Evolutionary conservation across 1,140 invertebrate species (phyloP).

Genomic region (Leptonema lineaticorne): DNA sequence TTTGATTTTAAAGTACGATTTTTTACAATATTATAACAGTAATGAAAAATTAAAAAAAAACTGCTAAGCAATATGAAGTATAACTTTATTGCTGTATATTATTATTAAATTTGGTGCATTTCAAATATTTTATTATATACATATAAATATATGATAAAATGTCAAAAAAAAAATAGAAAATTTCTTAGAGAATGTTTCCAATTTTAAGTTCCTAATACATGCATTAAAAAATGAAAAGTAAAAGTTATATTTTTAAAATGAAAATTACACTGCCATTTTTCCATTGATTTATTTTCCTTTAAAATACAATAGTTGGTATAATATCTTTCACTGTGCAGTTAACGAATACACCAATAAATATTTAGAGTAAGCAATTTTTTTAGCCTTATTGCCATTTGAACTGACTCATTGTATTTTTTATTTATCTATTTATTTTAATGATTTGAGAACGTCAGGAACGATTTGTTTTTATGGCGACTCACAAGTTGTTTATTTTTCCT

Average conservation of each 20-base stretch:
- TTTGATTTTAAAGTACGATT: slow-evolving; percentile 16
- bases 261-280: neutral
- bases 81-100: neutral
- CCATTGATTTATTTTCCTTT: neutral
- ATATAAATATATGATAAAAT: neutral
- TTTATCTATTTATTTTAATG: neutral
- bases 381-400: neutral
- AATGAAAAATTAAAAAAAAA: neutral
- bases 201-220: neutral
- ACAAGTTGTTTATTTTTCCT: neutral
- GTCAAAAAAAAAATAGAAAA: neutral
- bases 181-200: neutral
- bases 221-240: too few relatives aligned
- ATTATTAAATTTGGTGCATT: neutral
- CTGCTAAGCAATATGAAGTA: neutral
- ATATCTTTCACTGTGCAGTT: neutral
- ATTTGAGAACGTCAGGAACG: neutral
- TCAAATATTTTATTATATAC: neutral
- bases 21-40: slow-evolving; percentile 9
- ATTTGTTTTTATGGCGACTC: neutral
- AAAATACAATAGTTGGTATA: neutral
- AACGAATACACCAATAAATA: neutral
- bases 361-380: neutral
- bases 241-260: neutral
- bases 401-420: neutral